Base-by-base conservation (phyloP, 2,888 invertebrate genomes). In the Rotaria socialis region DNA sequence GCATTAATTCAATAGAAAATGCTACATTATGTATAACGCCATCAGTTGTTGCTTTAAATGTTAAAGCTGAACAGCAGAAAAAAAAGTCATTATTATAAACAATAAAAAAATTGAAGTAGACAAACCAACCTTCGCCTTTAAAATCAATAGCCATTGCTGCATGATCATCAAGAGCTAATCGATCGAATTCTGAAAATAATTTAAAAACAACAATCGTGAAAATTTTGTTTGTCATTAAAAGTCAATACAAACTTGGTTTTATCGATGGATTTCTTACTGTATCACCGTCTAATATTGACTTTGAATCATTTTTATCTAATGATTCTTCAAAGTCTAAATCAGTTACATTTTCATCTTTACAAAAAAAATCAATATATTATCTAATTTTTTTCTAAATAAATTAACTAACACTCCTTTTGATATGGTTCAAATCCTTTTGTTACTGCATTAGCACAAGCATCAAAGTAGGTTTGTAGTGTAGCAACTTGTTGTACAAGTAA, bases 1-100 rank as follows among this genome's bases (percentile, higher is more conserved):
- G 93, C 92, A 97, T 94, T 88, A 97, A 93, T 89, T 98, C 97
- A 60, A 96, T 94, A 92, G 97, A 97, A 91, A 96, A 96, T 89
- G 95, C 95, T 88, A 98, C 92, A 8, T 96, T 95, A 86, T 94
- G 94, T 88, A 97, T 92, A 85, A 97, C 95, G 35, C 96, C 97
- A 87, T 94, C 93, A 86, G 96, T 92, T 3, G 93, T 93, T 67
- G 93, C 93, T 90, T 96, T 95, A 92, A 98, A 97, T 85, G 97
- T 96, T 88, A 96, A 94, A 27, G 97, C 95, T 90, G 24, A 14
- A n/a, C 35, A 35, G 35, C 35, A 35, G 35, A 2, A 35, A 35
- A 35, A 35, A 35, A 35, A 35, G 2, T 35, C 35, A 35, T 35
- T 35, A 35, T 35, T 35, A 35, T 35, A 2, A 35, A 35, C 35